Base-by-base conservation (phyloP, 1,140 invertebrate genomes). In the Caenorhabditis brenneri region DNA sequence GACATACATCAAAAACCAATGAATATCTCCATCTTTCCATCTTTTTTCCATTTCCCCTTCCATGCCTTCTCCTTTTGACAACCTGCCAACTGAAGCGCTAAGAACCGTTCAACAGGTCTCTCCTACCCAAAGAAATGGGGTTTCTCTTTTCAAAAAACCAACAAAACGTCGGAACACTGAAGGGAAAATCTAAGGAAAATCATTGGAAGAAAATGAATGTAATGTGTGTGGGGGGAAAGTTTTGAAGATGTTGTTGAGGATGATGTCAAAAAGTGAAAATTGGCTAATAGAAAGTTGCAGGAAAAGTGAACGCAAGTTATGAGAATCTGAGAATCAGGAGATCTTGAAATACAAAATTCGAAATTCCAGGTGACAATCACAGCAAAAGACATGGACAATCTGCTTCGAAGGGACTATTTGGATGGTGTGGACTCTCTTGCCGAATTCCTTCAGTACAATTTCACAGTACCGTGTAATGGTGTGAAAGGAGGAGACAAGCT, bases 291-390 rank as follows among this genome's bases (percentile, higher is more conserved):
- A n/a, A n/a, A n/a, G n/a, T n/a, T n/a, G n/a, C 5, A 51, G 49
- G 5, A 22, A 16, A 51, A 51, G 49, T 51, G 4, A n/a, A n/a
- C n/a, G n/a, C n/a, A n/a, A n/a, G n/a, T n/a, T n/a, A n/a, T n/a
- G n/a, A n/a, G n/a, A n/a, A n/a, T n/a, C n/a, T n/a, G n/a, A n/a
- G n/a, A n/a, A n/a, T n/a, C n/a, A n/a, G n/a, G n/a, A n/a, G n/a
- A n/a, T n/a, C n/a, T n/a, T n/a, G n/a, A n/a, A n/a, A n/a, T n/a
- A n/a, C n/a, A 42, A 42, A 12, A 42, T 6, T 42, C 31, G 3
- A 55, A 7, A 24, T 86, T 86, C 31, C 85, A 87, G 86, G 69
- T 87, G 6, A 80, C 86, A 49, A 84, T 87, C 69, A 84, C 86
- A 10, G 86, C 86, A 22, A 82, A 81, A 49, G 86, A 87, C 60